Base-by-base conservation (phyloP, 2,113 vertebrate species). In the Urocolius indicus region DNA sequence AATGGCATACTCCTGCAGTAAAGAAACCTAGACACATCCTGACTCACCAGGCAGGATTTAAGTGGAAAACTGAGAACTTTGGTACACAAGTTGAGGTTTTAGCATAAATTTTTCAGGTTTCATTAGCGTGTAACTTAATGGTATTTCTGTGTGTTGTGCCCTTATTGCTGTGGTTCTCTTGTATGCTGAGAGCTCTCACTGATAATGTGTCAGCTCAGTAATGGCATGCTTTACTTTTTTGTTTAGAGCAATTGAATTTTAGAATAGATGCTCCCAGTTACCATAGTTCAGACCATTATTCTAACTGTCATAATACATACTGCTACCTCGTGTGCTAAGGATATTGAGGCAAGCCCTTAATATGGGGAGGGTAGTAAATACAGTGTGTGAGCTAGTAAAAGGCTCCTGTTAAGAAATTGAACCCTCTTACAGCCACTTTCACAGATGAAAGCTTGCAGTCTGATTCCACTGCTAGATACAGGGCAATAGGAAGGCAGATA, bases 301-400 rank as follows among this genome's bases (percentile, higher is more conserved):
- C 87, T 87, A 94, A 62, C 79, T 89, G 21, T 87, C 90, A 94
- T 91, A 91, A 58, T 92, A 72, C 30, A 73, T 96, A 67, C 90
- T 18, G 24, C 89, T 96, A 15, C 74, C 45, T 62, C 16, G 2
- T 76, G 54, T 93, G 79, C 91, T 89, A 89, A 82, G 89, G 93
- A 84, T 92, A 69, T 91, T 95, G 96, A 97, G 95, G 87, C 72
- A 94, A 95, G 93, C 46, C 55, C 83, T 96, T 96, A 95, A 94
- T 96, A 94, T 83, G 84, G 75, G 19, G 65, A 83, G 55, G 76
- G 71, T 59, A 81, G 86, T 90, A 93, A 95, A 78, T 94, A 89
- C 0, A 1, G 79, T 66, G 69, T 46, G 79, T 80, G 77, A 95
- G 63, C 87, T 95, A 90, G 95, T 93, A 95, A 95, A 96, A 95